A percentile compares a stretch with the other conserved stretches of the same genome.
Evolutionary conservation across 2,113 vertebrate species (phyloP).

Genomic region (Hypomesus transpacificus): DNA sequence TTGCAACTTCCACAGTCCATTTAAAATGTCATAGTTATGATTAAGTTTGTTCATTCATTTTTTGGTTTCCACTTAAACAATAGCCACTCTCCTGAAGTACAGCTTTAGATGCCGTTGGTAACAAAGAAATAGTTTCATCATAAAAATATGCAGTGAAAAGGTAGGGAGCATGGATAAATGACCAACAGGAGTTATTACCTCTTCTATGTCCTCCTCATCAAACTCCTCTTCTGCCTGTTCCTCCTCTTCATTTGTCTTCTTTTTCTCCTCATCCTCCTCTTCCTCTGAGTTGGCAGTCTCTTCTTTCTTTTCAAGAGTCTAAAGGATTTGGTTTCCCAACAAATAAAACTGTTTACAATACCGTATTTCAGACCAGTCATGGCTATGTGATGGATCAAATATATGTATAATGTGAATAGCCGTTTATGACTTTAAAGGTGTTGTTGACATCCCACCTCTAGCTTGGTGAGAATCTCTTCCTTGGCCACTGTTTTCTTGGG

Average conservation of each 20-base stretch:
- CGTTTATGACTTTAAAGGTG: background rate
- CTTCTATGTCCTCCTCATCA: constrained; percentile 73
- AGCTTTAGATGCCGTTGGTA: too few relatives aligned
- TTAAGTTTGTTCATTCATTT: too few relatives aligned
- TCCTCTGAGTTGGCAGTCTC: constrained; percentile 71
- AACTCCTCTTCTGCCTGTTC: constrained; percentile 63
- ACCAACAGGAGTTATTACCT: constrained; percentile 49
- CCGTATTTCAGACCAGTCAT: too few relatives aligned
- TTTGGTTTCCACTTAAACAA: too few relatives aligned
- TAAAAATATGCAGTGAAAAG: too few relatives aligned
- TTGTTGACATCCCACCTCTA: constrained; percentile 69
- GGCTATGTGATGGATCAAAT: too few relatives aligned
- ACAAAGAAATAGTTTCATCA: too few relatives aligned
- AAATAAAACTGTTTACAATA: background rate
- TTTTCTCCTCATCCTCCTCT: constrained; percentile 69
- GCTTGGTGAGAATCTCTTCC: constrained; percentile 77
- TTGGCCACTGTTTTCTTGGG: constrained; percentile 57
- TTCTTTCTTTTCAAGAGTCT: constrained; percentile 80
- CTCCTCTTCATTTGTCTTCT: constrained; percentile 70
- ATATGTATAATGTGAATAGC: too few relatives aligned
- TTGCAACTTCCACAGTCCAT: background rate
- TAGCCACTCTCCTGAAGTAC: too few relatives aligned
- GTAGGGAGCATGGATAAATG: too few relatives aligned
- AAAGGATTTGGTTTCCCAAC: background rate
- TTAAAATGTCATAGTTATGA: too few relatives aligned